Percentiles rank a stretch among this genome's conserved stretches.
phyloP scores from a whole-genome alignment of 2,888 invertebrate genomes.

The Hanleya hanleyi region DNA sequence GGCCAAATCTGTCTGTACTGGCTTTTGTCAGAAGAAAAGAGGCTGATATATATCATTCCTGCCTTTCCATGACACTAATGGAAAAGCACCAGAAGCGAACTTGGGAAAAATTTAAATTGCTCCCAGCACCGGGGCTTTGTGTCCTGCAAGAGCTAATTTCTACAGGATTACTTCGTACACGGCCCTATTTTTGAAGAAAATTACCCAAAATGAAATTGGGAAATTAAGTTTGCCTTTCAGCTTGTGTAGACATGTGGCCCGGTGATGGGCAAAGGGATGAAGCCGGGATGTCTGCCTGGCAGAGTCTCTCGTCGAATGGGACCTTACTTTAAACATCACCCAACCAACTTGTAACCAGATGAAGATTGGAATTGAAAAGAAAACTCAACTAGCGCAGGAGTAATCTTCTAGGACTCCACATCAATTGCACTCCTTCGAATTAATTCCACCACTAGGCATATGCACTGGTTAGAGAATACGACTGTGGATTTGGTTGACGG shows the following conservation, averaged over 20 bases:
- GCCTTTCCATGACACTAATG: not conserved
- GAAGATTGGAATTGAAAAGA: not conserved
- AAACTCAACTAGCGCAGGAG: not conserved
- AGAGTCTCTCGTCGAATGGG: not conserved
- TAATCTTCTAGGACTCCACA: too few species aligned
- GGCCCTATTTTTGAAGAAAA: constrained; percentile 10
- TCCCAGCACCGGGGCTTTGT: not conserved
- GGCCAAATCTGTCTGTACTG: constrained; percentile 3
- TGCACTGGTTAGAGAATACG: too few species aligned
- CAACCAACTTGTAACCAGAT: too few species aligned
- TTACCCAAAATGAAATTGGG: constrained; percentile 11
- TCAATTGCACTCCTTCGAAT: too few species aligned
- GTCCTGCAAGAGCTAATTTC: not conserved
- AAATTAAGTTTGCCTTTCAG: constrained; percentile 10
- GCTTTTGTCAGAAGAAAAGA: constrained; percentile 3
- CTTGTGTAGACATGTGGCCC: constrained; percentile 1
- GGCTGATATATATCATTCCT: constrained; percentile 13
- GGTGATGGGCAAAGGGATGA: not conserved
- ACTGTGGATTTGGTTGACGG: too few species aligned
- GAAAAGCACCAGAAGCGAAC: constrained; percentile 7
- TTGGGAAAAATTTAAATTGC: constrained; percentile 15
- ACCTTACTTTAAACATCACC: not conserved
- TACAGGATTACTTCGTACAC: constrained; percentile 6
- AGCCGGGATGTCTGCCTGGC: not conserved
- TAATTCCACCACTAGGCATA: too few species aligned